Percentiles rank a stretch among this genome's conserved stretches.
These are phyloP conservation scores for Anhinga anhinga DNA, from an alignment of 2,113 vertebrate genomes.

Conservation along the genomic window DNA sequence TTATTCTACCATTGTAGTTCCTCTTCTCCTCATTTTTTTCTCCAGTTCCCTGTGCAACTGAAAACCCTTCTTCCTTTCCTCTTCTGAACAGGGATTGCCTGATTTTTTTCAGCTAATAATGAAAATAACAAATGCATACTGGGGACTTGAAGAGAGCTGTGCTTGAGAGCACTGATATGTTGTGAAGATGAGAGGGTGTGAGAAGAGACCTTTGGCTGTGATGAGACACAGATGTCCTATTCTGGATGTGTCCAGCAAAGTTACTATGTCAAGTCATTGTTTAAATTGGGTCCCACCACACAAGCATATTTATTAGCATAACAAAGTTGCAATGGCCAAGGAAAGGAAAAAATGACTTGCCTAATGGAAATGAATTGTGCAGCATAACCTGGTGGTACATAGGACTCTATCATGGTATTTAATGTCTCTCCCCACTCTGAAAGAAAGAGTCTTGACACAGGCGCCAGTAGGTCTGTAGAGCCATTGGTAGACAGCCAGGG, in stretches of 20 bases:
- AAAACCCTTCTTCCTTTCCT: neutral
- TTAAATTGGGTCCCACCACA: conserved; percentile 38
- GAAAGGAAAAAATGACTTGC: neutral
- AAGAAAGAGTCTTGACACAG: conserved; percentile 35
- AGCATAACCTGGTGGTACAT: conserved; percentile 35
- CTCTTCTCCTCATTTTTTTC: neutral
- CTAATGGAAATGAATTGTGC: conserved; percentile 43
- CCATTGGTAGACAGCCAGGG: conserved; percentile 56
- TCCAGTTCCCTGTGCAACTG: neutral
- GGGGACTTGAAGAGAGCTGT: neutral
- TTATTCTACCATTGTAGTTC: neutral
- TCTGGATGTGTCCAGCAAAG: conserved; percentile 10
- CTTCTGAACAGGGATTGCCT: neutral
- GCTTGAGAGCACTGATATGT: neutral
- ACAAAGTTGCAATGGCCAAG: conserved; percentile 6
- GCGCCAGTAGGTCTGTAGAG: conserved; percentile 48
- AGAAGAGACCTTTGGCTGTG: conserved; percentile 9
- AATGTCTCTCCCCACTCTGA: neutral
- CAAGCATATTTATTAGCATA: conserved; percentile 15
- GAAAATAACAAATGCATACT: conserved; percentile 21
- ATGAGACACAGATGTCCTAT: conserved; percentile 40
- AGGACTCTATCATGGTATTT: neutral
- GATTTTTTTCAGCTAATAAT: neutral
- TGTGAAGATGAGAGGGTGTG: conserved; percentile 17
- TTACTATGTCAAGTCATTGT: neutral